Conservation (phyloP, 2,888 invertebrate genomes). For the Dicranocentrus wangi region DNA sequence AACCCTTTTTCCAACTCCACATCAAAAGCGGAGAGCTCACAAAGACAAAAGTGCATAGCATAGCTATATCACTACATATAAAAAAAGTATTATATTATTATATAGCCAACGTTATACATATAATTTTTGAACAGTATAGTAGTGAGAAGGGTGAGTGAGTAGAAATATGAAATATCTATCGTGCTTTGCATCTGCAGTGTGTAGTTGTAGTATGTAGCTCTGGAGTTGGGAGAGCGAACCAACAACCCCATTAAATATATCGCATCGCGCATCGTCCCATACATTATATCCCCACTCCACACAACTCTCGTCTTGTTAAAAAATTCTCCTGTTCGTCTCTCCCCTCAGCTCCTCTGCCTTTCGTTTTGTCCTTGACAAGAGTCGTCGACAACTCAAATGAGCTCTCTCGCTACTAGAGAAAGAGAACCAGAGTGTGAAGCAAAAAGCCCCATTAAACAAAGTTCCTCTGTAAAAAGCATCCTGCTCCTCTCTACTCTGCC, state of each 20-base stretch:
- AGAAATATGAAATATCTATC: no score
- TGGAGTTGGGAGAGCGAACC: no score
- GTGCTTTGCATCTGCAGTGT: no score
- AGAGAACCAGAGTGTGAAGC: neutral
- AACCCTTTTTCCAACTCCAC: conserved; percentile 24
- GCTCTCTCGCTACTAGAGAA: conserved; percentile 23
- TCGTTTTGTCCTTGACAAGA: conserved; percentile 53
- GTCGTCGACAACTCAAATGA: conserved; percentile 57
- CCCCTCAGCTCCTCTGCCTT: neutral
- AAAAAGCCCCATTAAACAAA: conserved; percentile 31
- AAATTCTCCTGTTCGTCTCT: neutral
- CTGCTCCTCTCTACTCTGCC: neutral
- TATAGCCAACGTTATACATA: no score
- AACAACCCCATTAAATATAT: conserved; percentile 22
- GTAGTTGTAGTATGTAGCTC: no score
- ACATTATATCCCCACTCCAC: neutral
- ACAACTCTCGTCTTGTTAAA: neutral
- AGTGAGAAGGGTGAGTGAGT: no score
- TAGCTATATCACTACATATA: no score
- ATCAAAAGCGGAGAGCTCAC: neutral
- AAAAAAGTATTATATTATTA: no score
- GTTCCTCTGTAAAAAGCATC: neutral
- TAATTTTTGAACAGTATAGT: no score
- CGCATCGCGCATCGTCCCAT: neutral
- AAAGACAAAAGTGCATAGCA: no score